Base-by-base conservation (phyloP, 2,797 vertebrate species). In the Anableps anableps region DNA sequence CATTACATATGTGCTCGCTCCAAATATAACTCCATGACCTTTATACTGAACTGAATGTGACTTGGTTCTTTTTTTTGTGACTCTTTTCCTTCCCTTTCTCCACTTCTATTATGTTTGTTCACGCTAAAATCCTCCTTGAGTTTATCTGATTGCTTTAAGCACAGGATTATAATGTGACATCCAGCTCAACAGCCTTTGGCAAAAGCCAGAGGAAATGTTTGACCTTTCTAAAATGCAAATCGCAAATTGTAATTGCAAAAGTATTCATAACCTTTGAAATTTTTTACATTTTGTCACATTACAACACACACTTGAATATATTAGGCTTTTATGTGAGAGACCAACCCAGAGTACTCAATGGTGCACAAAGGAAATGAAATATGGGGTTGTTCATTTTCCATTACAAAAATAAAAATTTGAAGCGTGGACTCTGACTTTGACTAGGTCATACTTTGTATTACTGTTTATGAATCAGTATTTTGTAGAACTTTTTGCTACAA, bases 161-260 rank as follows among this genome's bases (percentile, higher is more conserved):
- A 70, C 21, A n/a, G 38, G 66, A 43, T 70, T 23, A 43, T 43
- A 26, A 70, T 13, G 36, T 43, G 38, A 41, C 66, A 43, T 43
- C 11, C 66, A 43, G 38, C 36, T 41, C 64, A 68, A 41, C 64
- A 68, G 38, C 64, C 64, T 68, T 66, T 36, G 62, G 62, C 64
- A 68, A 23, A 68, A 26, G 64, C 66, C 66, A 16, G 64, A 41
- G 36, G 21, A 68, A 23, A 26, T 14, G 11, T 70, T 70, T 70
- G 21, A 70, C 38, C 64, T 70, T 26, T 70, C 23, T 43, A 70
- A 41, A 70, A 43, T 70, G 23, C 23, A 70, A 70, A 70, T 43
- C 38, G 2, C 1, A 41, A 41, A 70, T 43, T 41, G 11, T 70
- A 70, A 70, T 70, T 41, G 38, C 66, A 68, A 68, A 68, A 11